A percentile compares a stretch with the other conserved stretches of the same genome.
phyloP scores from a whole-genome alignment of 2,797 vertebrate genomes.

The Molossus molossus region DNA sequence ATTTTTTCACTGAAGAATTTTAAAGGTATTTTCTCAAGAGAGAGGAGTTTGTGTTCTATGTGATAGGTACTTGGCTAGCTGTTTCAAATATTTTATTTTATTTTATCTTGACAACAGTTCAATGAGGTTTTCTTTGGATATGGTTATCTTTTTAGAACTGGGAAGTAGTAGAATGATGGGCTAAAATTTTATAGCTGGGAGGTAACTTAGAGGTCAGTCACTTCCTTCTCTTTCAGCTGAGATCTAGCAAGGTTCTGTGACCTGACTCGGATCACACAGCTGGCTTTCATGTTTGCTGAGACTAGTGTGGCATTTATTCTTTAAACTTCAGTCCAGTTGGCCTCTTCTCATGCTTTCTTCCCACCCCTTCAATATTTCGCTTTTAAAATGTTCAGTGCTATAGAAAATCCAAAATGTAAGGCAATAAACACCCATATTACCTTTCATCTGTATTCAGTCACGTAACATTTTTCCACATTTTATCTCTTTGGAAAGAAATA shows the following conservation, averaged over 20 bases:
- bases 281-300: not conserved
- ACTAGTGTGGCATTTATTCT: not conserved
- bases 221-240: not conserved
- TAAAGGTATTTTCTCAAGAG: slow-evolving; percentile 55
- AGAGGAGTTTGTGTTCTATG: not conserved
- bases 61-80: not conserved
- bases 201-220: not conserved
- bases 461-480: not conserved
- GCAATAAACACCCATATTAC: not conserved
- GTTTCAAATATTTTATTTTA: slow-evolving; percentile 1
- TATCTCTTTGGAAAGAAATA: not conserved
- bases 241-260: not conserved
- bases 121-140: not conserved
- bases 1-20: slow-evolving; percentile 14
- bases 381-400: not conserved
- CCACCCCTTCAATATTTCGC: not conserved
- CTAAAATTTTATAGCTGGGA: not conserved
- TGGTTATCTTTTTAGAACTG: slow-evolving; percentile 28
- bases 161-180: not conserved
- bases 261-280: too few relatives aligned
- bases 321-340: not conserved
- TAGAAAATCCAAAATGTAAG: not conserved
- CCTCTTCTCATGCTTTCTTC: not conserved
- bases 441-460: not conserved
- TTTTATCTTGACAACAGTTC: not conserved